Conservation (phyloP, 2,797 vertebrate species). For the Phataginus tetradactyla region DNA sequence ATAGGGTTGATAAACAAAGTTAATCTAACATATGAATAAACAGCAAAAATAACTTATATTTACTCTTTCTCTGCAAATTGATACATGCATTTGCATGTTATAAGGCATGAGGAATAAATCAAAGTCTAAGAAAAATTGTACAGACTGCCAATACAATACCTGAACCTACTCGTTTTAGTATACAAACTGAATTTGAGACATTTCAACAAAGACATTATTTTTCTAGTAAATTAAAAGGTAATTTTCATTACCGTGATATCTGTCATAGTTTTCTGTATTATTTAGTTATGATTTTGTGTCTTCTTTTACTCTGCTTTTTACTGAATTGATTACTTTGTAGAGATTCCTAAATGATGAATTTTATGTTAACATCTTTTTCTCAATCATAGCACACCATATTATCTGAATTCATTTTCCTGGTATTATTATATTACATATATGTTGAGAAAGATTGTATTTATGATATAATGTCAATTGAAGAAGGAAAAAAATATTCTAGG, state of each 20-base stretch:
- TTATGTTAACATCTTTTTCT: background rate
- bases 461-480: background rate
- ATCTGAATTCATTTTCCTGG: background rate
- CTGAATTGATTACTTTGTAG: conserved; percentile 29
- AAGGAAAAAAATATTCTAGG: background rate
- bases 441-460: background rate
- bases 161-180: background rate
- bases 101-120: conserved; percentile 22
- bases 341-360: background rate
- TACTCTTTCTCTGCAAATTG: conserved; percentile 79
- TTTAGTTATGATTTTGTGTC: background rate
- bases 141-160: background rate
- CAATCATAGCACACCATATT: background rate
- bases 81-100: conserved; percentile 76
- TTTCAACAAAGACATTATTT: conserved; percentile 31
- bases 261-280: background rate
- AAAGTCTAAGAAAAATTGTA: background rate
- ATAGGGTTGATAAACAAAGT: conserved; percentile 87
- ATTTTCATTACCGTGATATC: conserved; percentile 37
- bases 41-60: conserved; percentile 71
- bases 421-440: background rate
- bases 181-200: conserved; percentile 7
- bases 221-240: conserved; percentile 26
- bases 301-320: background rate
- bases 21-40: conserved; percentile 84